Evolutionary conservation across 2,888 invertebrate genomes (phyloP).

Genomic region (Polietes domitor): DNA sequence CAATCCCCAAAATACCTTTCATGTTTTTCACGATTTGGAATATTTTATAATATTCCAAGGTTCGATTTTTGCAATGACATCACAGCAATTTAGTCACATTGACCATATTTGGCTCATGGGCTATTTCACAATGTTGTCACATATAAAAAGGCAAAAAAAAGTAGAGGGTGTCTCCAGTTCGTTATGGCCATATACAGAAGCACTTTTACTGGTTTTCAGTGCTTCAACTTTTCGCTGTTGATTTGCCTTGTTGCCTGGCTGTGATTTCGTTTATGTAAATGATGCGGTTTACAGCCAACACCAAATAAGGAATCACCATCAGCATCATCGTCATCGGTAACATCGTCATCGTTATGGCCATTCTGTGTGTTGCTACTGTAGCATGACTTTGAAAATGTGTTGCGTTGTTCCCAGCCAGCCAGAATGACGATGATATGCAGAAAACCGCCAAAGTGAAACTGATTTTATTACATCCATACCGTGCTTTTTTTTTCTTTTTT

Average conservation of each 20-base stretch:
- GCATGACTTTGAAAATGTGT: slow-evolving; percentile 15
- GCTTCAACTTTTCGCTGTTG: not conserved
- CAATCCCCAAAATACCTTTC: no score
- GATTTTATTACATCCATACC: slow-evolving; percentile 8
- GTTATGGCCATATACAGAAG: not conserved
- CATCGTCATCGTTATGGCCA: not conserved
- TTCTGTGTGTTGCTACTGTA: not conserved
- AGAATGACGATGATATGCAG: slow-evolving; percentile 22
- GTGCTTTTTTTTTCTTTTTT: no score
- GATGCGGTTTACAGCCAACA: slow-evolving; percentile 10
- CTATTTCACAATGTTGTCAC: not conserved
- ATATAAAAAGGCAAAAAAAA: no score
- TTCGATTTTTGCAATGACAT: not conserved
- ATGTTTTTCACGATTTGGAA: no score
- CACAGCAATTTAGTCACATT: not conserved
- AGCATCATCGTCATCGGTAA: not conserved
- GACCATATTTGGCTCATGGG: not conserved
- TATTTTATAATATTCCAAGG: no score
- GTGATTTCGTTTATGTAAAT: slow-evolving; percentile 17
- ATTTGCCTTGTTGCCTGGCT: not conserved
- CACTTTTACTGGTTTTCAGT: not conserved
- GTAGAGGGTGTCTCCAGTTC: not conserved
- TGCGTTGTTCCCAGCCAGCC: not conserved
- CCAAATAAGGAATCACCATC: slow-evolving; percentile 3
- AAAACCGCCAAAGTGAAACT: not conserved